Base-by-base conservation (phyloP, 2,113 vertebrate species). In the Muntiacus muntjak region DNA sequence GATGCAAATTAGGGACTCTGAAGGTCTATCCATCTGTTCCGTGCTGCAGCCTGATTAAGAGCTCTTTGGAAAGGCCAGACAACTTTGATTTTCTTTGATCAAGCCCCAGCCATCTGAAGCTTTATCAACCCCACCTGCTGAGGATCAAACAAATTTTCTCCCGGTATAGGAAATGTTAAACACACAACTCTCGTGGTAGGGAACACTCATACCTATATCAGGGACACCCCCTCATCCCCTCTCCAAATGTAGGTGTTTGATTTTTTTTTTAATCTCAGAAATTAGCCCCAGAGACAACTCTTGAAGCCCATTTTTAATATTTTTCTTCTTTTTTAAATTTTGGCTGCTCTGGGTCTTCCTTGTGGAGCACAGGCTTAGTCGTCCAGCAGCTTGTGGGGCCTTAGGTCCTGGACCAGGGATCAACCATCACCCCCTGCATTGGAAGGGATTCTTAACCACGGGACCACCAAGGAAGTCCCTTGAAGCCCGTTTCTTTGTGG, bases 131-230 rank as follows among this genome's bases (percentile, higher is more conserved):
- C 88, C 67, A 92, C 54, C 50, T 45, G 74, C 64, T 36, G 36
- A 57, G 67, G 23, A 71, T 14, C 93, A 82, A 52, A 79, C 78
- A 91, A 84, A 67, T 30, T 60, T 14, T 10, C 40, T 71, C 50
- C 11, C 50, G 12, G 2, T 6, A 12, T 45, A 47, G 93, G 54
- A 36, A 26, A 11, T 0, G 1, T 52, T 17, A 40, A 40, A 45
- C 15, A 58, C 28, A 76, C 67, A 87, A 62, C 62, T 57, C 85
- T 60, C 76, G 0, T 1, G 0, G 74, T 36, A 9, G 28, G 36
- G 85, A 74, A n/a, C 30, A 1, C 0, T 2, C 55, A 21, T 1
- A 0, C n/a, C 50, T 6, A 16, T 3, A 8, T 5, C 47, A 54
- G 78, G 62, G 62, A 1, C 50, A 58, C 30, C 13, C 55, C 30